Conservation (phyloP, 1,140 invertebrate genomes). For the Ooceraea biroi region DNA sequence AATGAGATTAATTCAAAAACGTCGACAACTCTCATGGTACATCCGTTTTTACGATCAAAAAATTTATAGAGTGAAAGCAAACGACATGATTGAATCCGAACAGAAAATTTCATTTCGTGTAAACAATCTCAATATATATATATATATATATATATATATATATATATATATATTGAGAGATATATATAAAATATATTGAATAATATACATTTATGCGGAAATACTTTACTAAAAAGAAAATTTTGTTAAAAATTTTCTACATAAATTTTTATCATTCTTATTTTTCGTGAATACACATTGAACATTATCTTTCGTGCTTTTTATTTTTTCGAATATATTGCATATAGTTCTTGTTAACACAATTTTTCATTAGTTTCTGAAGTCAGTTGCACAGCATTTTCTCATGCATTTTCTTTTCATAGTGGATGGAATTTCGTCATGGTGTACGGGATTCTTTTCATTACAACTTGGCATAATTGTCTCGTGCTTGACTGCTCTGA, state of each 20-base stretch:
- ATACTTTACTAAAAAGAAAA: not conserved
- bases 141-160: no score
- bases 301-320: no score
- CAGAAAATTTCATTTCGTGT: slow-evolving; percentile 26
- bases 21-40: slow-evolving; percentile 70
- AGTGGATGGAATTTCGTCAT: slow-evolving; percentile 12
- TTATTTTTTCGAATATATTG: no score
- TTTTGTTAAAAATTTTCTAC: not conserved
- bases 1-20: slow-evolving; percentile 82
- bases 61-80: slow-evolving; percentile 34
- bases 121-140: not conserved
- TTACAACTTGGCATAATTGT: slow-evolving; percentile 56
- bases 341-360: not conserved
- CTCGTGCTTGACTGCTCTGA: slow-evolving; percentile 65
- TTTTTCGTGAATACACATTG: no score
- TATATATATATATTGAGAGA: no score
- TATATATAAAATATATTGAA: no score
- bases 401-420: slow-evolving; percentile 3
- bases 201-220: not conserved
- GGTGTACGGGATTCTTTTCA: not conserved
- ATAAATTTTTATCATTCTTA: no score
- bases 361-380: not conserved
- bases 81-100: slow-evolving; percentile 23
- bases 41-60: slow-evolving; percentile 50
- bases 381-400: not conserved